phyloP scores from a whole-genome alignment of 2,797 vertebrate genomes.

The Smutsia temminckii region DNA sequence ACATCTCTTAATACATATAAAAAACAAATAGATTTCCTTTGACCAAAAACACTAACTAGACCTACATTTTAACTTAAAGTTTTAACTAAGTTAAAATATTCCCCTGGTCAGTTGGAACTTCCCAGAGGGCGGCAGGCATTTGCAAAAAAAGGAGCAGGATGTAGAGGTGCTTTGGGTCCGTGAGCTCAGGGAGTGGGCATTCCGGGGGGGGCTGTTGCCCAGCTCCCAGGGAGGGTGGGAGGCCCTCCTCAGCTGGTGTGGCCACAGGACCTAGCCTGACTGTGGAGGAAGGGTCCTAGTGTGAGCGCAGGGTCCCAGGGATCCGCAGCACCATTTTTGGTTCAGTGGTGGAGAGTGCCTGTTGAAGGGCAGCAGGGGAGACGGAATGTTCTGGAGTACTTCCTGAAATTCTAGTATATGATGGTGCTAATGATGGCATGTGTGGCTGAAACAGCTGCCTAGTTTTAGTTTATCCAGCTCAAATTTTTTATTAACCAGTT shows the following conservation, averaged over 20 bases:
- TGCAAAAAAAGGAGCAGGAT: background rate
- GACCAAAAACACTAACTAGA: slow-evolving; percentile 33
- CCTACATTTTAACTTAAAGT: background rate
- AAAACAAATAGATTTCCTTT: background rate
- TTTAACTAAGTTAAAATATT: slow-evolving; percentile 17
- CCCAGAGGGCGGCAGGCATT: background rate
- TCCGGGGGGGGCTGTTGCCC: background rate
- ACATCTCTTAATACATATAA: background rate
- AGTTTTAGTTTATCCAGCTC: background rate
- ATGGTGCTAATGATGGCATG: background rate
- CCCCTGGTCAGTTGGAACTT: background rate
- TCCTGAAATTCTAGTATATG: background rate
- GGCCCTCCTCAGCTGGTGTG: background rate
- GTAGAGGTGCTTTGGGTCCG: background rate
- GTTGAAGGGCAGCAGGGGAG: background rate
- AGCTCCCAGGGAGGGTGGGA: background rate
- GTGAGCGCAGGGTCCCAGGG: background rate
- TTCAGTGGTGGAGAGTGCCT: background rate
- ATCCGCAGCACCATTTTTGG: background rate
- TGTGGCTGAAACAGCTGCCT: background rate
- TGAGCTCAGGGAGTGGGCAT: background rate
- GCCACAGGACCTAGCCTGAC: background rate
- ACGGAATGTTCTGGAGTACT: background rate
- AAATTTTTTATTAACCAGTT: background rate
- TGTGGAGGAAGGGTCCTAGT: background rate